These are phyloP conservation scores for Trachops cirrhosus DNA, from an alignment of 2,797 vertebrate genomes.

Conservation along the genomic window DNA sequence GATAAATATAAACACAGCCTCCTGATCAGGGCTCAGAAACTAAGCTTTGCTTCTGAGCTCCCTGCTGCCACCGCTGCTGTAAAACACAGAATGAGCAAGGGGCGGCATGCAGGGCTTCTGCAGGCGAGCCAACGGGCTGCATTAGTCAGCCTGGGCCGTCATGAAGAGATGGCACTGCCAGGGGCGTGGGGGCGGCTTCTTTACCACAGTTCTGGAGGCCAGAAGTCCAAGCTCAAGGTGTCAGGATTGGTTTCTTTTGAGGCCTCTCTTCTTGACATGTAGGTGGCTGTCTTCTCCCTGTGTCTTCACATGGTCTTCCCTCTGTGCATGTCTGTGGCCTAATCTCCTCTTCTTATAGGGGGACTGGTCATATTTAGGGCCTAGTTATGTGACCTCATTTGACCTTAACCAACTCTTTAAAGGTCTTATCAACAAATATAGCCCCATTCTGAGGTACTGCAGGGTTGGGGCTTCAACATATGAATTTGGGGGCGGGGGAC, in stretches of 20 bases:
- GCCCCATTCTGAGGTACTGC: not conserved
- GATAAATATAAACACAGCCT: conserved; percentile 68
- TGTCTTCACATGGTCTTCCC: not conserved
- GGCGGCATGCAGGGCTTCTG: not conserved
- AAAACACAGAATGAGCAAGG: not conserved
- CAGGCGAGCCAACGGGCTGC: not conserved
- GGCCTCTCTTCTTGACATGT: not conserved
- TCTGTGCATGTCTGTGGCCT: not conserved
- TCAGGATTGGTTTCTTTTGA: not conserved
- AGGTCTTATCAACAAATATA: not conserved
- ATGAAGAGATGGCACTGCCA: not conserved
- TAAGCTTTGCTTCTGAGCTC: not conserved
- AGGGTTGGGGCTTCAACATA: not conserved
- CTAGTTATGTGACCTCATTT: not conserved
- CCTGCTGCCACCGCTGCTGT: not conserved
- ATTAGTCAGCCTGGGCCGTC: fast-evolving
- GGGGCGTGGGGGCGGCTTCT: not conserved
- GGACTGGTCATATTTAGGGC: not conserved
- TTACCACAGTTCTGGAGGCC: not conserved
- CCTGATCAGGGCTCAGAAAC: conserved; percentile 30
- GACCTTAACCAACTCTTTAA: not conserved
- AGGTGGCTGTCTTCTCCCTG: not conserved
- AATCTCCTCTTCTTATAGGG: not conserved
- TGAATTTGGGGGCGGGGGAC: not conserved
- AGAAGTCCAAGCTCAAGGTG: not conserved